Evolutionary conservation across 2,888 invertebrate species (phyloP), one percentile per base, ranked within the genome.

Genomic region (Eulithis prunata): DNA sequence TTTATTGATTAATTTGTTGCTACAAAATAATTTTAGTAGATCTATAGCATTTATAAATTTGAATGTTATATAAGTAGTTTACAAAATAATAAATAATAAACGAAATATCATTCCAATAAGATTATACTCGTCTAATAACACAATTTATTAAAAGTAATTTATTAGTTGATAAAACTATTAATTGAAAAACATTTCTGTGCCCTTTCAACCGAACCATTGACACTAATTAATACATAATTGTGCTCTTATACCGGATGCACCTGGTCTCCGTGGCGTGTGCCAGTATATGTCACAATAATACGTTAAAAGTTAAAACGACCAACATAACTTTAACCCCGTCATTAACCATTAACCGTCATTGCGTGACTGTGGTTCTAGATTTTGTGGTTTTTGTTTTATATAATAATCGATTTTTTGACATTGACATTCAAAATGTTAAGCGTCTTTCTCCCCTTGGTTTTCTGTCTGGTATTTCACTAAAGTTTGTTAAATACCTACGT

Each of bases 161-260:
- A 51, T 21, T 28, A 51, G 6, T 10, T 28, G 11, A 28, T 21
- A 28, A 51, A 52, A 52, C 13, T 13, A 47, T 58, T 57, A 52
- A 57, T 57, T 56, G 52, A 49, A 49, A 46, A 41, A 41, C 51
- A 3, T 14, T 62, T 63, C 14, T 47, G 36, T 57, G 65, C 47
- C 54, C 45, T 64, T 64, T 69, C 67, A 69, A 64, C 70, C 69
- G 69, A 68, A 68, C 64, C 72, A 57, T 64, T 69, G 66, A 64
- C 70, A 54, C 63, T 72, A 71, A 74, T 74, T 70, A 70, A 62
- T 71, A 72, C 66, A 73, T 75, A 77, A 66, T 76, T 71, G 70
- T 71, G 66, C 56, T 59, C 68, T 54, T 54, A 45, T 41, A 73
- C 71, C 76, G 62, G 69, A 72, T 71, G 73, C 73, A 77, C 79